Percentiles rank a stretch among this genome's conserved stretches.
phyloP scores from a whole-genome alignment of 2,113 vertebrate genomes.

The Vulpes lagopus region DNA sequence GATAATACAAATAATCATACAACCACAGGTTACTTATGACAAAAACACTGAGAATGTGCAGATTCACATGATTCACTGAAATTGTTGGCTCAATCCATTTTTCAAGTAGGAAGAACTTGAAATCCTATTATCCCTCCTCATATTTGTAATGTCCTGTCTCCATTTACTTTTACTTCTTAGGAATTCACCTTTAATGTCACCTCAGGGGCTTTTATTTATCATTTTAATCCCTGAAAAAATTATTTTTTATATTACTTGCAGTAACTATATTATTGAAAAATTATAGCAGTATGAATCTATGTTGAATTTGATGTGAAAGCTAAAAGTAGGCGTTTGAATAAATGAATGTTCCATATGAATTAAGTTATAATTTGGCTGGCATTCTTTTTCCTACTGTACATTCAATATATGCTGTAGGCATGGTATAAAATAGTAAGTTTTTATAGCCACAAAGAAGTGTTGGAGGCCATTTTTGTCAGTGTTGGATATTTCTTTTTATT shows the following conservation, averaged over 20 bases:
- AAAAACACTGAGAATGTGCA: background rate
- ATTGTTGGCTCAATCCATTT: background rate
- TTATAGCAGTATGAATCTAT: background rate
- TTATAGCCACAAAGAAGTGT: conserved; percentile 14
- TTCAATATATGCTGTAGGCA: background rate
- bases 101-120: background rate
- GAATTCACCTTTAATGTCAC: background rate
- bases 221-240: conserved; percentile 9
- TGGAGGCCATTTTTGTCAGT: conserved; percentile 2
- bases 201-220: background rate
- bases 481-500: background rate
- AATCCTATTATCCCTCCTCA: background rate
- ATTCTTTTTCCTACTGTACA: background rate
- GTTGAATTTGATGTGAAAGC: background rate
- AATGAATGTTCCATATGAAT: background rate
- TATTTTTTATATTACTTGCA: background rate
- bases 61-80: conserved; percentile 41
- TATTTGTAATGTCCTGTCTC: background rate
- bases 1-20: background rate
- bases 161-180: background rate
- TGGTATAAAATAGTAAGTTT: background rate
- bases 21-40: background rate
- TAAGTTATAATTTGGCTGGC: background rate
- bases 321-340: conserved; percentile 32
- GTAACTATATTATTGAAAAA: background rate